phyloP scores from a whole-genome alignment of 64 coral and sea anemone genomes.

The Montipora efflorescens region DNA sequence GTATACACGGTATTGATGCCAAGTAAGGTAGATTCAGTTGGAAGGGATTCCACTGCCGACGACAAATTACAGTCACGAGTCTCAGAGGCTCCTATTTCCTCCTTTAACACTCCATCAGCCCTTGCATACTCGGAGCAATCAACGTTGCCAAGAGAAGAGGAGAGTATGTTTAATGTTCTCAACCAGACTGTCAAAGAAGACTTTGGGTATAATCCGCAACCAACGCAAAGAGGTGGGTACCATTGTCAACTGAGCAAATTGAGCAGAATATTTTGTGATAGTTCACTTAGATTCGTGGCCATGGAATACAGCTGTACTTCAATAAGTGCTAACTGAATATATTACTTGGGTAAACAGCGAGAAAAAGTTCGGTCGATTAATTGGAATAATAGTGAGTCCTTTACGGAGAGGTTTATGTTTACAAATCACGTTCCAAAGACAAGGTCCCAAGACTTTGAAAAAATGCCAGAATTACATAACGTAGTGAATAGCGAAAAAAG shows the following conservation, averaged over 20 bases:
- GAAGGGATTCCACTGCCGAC: background rate
- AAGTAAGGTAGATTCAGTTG: background rate
- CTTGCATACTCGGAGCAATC: background rate
- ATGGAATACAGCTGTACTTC: too few species aligned
- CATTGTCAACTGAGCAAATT: background rate
- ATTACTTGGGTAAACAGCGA: too few species aligned
- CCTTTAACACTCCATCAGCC: background rate
- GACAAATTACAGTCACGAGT: background rate
- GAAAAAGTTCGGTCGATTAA: too few species aligned
- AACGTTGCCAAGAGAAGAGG: background rate
- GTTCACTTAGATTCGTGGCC: too few species aligned
- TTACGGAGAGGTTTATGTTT: too few species aligned
- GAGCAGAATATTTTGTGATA: background rate
- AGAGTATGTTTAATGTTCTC: background rate
- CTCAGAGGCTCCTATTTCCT: background rate
- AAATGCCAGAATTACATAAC: too few species aligned
- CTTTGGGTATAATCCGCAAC: background rate
- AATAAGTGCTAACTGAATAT: too few species aligned
- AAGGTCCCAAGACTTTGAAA: too few species aligned
- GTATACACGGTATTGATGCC: constrained; percentile 22
- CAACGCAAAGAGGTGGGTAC: background rate
- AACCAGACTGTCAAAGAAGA: background rate
- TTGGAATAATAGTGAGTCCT: too few species aligned
- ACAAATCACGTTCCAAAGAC: too few species aligned
- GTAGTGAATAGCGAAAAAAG: too few species aligned